These are phyloP conservation scores for Chaetops frenatus DNA, from an alignment of 2,113 vertebrate species.

Conservation along the genomic window DNA sequence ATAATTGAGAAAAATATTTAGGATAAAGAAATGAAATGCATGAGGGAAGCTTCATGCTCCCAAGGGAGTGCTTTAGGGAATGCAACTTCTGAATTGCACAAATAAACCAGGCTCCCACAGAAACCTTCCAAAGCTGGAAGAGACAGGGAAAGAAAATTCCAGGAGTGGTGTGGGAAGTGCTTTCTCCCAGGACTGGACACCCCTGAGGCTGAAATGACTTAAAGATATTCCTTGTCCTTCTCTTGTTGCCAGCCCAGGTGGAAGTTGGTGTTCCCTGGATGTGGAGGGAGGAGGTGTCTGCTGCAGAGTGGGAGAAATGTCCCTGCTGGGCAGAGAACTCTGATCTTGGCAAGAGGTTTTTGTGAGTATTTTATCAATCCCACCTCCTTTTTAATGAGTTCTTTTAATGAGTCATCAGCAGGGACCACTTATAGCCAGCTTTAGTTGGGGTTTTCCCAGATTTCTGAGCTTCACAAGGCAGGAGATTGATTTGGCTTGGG, in stretches of 20 bases:
- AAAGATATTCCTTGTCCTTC: background rate
- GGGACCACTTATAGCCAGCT: no score
- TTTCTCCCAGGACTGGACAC: background rate
- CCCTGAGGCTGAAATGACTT: background rate
- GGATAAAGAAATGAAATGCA: background rate
- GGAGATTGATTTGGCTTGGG: background rate
- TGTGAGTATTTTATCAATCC: background rate
- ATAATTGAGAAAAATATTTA: background rate
- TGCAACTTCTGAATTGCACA: background rate
- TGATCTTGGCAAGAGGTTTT: background rate
- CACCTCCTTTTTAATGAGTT: no score
- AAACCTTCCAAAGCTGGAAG: background rate
- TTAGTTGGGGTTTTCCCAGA: background rate
- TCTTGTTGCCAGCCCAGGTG: background rate
- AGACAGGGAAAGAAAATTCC: background rate
- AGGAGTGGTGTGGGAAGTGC: background rate
- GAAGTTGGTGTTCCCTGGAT: background rate
- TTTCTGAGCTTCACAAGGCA: background rate
- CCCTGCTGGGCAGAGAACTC: background rate
- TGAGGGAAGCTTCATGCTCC: rapidly evolving
- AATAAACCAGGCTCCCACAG: background rate
- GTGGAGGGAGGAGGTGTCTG: background rate
- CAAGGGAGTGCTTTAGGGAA: background rate
- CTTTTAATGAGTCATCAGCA: no score
- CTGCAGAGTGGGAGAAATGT: background rate